Evolutionary conservation across 2,113 vertebrate species (phyloP).

Genomic region (Camarhynchus parvulus): DNA sequence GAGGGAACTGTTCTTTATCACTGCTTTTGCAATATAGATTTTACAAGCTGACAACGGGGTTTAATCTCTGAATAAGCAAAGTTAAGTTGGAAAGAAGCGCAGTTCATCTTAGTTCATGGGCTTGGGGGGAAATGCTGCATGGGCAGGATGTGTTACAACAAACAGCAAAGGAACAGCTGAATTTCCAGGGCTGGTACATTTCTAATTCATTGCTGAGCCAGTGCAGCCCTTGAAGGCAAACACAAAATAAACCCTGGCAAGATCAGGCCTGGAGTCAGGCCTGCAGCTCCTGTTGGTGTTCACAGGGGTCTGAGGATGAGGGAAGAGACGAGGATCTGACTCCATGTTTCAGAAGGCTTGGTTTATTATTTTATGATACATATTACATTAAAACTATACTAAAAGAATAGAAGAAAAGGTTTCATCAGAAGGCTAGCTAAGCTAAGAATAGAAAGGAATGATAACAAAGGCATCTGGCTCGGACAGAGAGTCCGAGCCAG

Average conservation of each 20-base stretch:
- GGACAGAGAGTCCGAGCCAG: too few species aligned
- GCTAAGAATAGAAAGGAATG: too few species aligned
- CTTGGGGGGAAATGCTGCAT: neutral
- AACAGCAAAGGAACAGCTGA: neutral
- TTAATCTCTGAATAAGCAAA: slow-evolving; percentile 43
- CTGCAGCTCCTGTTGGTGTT: neutral
- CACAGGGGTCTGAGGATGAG: too few species aligned
- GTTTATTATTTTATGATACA: too few species aligned
- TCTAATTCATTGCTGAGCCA: neutral
- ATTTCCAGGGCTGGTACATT: neutral
- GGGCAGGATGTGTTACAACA: neutral
- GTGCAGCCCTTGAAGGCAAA: neutral
- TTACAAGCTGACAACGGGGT: neutral
- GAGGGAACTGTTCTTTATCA: neutral
- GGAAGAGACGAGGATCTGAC: too few species aligned
- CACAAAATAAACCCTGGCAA: neutral
- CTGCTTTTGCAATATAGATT: neutral
- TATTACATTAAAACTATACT: too few species aligned
- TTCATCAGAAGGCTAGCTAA: too few species aligned
- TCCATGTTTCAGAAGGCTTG: too few species aligned
- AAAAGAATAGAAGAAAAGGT: too few species aligned
- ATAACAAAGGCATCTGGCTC: too few species aligned
- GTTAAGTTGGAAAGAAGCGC: slow-evolving; percentile 7
- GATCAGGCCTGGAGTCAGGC: neutral
- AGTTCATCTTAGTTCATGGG: neutral